Base-by-base conservation (phyloP, 2,113 vertebrate species). In the Sphaerodactylus townsendi region DNA sequence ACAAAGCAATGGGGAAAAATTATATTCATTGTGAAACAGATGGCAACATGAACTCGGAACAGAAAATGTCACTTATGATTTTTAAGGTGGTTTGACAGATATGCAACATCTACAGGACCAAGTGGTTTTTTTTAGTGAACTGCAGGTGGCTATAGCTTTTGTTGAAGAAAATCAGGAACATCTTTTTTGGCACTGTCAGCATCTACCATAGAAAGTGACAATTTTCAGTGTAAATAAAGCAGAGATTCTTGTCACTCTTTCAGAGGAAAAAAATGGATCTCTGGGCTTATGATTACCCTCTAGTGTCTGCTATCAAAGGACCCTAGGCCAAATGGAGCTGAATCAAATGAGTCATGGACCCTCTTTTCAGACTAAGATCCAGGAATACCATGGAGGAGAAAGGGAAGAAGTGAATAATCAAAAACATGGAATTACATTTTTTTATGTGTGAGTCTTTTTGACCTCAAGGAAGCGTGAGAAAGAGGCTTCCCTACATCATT, bases 1-100 rank as follows among this genome's bases (percentile, higher is more conserved):
- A 82, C 41, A 66, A 74, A 46, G 30, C 30, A 44, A n/a, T 28
- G 41, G 23, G n/a, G 14, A 41, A 10, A 35, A 68, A 9, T 33
- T 62, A 25, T 82, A 72, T 78, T 83, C 35, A 83, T 50, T 48
- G n/a, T 33, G 33, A 65, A 75, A 10, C 81, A 83, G 81, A 83
- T 75, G 56, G 69, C 44, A 73, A 73, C 37, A 50, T 75, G 81
- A 62, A 66, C 30, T 83, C 59, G 56, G 59, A 83, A 75, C 48
- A 65, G 44, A 66, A 75, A 83, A 65, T 75, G n/a, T 48, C 41
- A 74, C 73, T 62, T 39, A 33, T 39, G 33, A 37, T 70, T 56
- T 46, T 81, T 21, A 10, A 21, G n/a, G 53, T 33, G 37, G 23
- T 10, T 79, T 75, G 71, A 75, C 23, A 83, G 56, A 74, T 66